Evolutionary conservation across 2,113 vertebrate species (phyloP).

Genomic region (Redunca redunca): DNA sequence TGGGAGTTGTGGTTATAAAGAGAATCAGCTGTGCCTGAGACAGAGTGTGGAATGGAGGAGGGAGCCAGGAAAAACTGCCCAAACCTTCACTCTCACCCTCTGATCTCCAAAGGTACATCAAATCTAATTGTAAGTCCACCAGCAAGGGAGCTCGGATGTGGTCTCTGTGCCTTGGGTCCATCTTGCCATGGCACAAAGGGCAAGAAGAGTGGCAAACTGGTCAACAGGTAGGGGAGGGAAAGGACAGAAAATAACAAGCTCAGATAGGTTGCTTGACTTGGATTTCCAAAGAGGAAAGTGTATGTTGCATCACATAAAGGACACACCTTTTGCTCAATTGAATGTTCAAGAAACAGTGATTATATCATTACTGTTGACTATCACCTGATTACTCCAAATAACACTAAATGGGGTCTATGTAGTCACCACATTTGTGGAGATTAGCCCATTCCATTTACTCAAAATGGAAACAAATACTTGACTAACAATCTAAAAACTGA

Average conservation of each 20-base stretch:
- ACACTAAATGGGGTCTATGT: background rate
- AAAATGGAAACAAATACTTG: constrained; percentile 20
- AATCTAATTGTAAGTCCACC: background rate
- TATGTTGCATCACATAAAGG: background rate
- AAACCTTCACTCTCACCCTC: background rate
- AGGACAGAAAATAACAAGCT: background rate
- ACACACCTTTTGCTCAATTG: background rate
- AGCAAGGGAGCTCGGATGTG: background rate
- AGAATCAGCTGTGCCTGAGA: background rate
- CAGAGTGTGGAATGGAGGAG: background rate
- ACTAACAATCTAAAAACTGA: background rate
- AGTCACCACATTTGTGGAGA: background rate
- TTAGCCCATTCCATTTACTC: background rate
- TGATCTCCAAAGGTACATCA: background rate
- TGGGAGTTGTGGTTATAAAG: background rate
- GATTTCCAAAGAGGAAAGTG: background rate
- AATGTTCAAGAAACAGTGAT: background rate
- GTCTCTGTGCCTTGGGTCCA: background rate
- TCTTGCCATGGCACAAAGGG: background rate
- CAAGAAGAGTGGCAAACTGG: background rate
- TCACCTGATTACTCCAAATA: background rate
- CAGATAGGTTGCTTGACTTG: background rate
- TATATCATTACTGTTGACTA: background rate
- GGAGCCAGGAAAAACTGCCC: background rate
- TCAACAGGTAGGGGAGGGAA: background rate